Base-by-base conservation (phyloP, 2,797 vertebrate species). In the Fistularia tabacaria region DNA sequence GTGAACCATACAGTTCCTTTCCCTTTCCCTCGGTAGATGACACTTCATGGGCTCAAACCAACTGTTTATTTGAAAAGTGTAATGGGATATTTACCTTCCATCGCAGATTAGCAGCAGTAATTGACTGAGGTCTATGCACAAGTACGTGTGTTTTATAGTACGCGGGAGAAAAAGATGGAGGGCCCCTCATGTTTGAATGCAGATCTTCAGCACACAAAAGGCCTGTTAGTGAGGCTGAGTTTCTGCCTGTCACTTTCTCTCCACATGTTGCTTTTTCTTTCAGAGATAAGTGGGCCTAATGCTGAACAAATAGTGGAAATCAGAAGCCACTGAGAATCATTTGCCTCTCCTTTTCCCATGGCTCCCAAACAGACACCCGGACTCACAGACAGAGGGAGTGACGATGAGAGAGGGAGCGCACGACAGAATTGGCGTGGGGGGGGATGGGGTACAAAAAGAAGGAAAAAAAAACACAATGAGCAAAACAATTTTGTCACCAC, bases 301-400 rank as follows among this genome's bases (percentile, higher is more conserved):
- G 93, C 95, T 94, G 95, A 98, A 98, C 97, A 98, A 99, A 98
- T 97, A 98, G 94, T 96, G 94, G 94, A 99, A 98, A 99, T 97
- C 94, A 96, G 95, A 96, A 98, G 95, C 94, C 94, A 99, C 95
- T 99, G 97, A 99, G 97, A 99, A 99, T 95, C 95, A 95, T 95
- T 96, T 94, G 88, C 91, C 87, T 92, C 93, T 91, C 82, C 90
- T 94, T 98, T 99, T 98, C 97, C 96, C 97, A 99, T 94, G 97
- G 95, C 92, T 95, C 94, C 90, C 73, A 93, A 94, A 96, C 93
- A 93, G 93, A 95, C 90, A 93, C 91, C 85, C 79, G 87, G 92
- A 93, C 90, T 92, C 92, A 86, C 88, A 63, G 76, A 84, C 66
- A 54, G 81, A 84, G 75, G 52, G 73, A 79, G 84, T 15, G 70